Conservation (phyloP, 2,797 vertebrate genomes). For the Caiman crocodilus region DNA sequence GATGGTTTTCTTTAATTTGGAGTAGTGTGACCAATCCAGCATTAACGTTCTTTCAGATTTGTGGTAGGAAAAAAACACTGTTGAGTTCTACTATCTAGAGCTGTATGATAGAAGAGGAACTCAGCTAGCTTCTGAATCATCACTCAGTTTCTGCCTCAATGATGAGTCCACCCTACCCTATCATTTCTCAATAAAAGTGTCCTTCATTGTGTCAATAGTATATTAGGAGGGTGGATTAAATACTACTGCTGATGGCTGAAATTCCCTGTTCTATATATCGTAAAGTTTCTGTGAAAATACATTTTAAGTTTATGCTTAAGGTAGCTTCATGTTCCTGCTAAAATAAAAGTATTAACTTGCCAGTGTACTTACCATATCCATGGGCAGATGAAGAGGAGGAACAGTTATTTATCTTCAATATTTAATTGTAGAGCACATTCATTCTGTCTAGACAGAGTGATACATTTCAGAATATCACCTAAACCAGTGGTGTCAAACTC, state of each 20-base stretch:
- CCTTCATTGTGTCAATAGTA: slow-evolving; percentile 3
- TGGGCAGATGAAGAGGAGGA: not conserved
- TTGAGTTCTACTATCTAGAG: too few species aligned
- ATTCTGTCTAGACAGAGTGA: not conserved
- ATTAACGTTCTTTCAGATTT: too few species aligned
- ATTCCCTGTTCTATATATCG: not conserved
- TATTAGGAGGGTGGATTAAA: slow-evolving; percentile 24
- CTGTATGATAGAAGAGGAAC: too few species aligned
- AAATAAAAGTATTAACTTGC: fast-evolving
- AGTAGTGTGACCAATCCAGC: too few species aligned
- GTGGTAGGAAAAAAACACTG: too few species aligned
- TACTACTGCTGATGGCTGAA: not conserved
- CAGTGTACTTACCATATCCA: not conserved
- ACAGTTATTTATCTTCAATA: not conserved
- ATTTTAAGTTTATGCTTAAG: not conserved
- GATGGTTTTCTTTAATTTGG: too few species aligned
- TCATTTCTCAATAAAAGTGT: not conserved
- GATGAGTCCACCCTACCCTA: too few species aligned
- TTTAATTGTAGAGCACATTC: not conserved
- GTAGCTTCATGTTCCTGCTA: not conserved
- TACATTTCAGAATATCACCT: not conserved
- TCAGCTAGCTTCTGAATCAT: too few species aligned
- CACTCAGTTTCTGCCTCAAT: too few species aligned
- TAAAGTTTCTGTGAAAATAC: not conserved
- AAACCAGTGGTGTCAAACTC: too few species aligned